Evolutionary conservation across 2,888 invertebrate species (phyloP).

Genomic region (Arrhopalites spinosus): DNA sequence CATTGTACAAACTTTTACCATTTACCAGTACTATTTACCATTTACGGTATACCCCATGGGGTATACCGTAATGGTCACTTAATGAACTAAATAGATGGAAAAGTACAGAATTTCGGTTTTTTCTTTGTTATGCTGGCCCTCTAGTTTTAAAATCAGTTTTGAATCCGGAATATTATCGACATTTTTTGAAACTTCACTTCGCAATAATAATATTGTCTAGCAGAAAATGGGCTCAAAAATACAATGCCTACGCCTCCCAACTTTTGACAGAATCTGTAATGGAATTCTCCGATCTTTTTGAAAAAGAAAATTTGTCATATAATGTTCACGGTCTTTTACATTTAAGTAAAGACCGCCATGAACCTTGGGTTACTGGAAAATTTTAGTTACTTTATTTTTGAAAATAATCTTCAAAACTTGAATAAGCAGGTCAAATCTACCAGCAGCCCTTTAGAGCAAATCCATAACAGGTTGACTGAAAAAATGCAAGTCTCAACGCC

Average conservation of each 20-base stretch:
- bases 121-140: slow-evolving; percentile 1
- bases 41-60: too few relatives aligned
- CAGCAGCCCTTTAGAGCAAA: background rate
- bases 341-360: background rate
- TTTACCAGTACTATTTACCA: too few relatives aligned
- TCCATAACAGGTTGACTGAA: background rate
- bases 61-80: too few relatives aligned
- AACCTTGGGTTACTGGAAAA: background rate
- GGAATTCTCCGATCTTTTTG: background rate
- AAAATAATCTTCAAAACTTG: background rate
- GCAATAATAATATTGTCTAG: background rate
- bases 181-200: background rate
- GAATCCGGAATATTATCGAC: background rate
- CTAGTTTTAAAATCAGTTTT: background rate
- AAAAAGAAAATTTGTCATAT: background rate
- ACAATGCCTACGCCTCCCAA: background rate
- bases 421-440: background rate
- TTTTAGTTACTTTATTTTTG: background rate
- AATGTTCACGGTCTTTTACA: slow-evolving; percentile 11
- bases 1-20: too few relatives aligned
- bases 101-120: slow-evolving; percentile 2
- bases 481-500: background rate
- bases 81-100: slow-evolving; percentile 1
- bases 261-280: background rate
- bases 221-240: background rate